Percentiles rank a stretch among this genome's conserved stretches.
Conservation (phyloP, 2,888 invertebrate genomes). For the Drepanosiphum platanoidis region DNA sequence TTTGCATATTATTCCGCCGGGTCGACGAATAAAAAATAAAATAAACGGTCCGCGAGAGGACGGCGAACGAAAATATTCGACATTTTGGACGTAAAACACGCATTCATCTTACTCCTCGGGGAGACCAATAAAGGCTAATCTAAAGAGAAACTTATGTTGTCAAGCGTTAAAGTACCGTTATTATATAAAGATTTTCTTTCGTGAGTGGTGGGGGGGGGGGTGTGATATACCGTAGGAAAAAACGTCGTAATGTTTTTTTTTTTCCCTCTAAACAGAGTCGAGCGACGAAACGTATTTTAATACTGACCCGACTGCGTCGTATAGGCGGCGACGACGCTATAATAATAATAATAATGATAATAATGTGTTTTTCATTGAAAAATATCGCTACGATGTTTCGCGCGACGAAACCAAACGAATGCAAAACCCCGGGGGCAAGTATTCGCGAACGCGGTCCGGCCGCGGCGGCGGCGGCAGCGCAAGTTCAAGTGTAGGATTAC, state of each 20-base stretch:
- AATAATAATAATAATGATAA: too few relatives aligned
- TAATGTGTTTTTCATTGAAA: conserved; percentile 7
- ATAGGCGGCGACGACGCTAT: not conserved
- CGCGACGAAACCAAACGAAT: not conserved
- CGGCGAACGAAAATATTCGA: not conserved
- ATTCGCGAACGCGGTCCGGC: not conserved
- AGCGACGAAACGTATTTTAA: not conserved
- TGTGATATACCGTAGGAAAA: conserved; percentile 8
- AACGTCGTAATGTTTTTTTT: conserved; percentile 19
- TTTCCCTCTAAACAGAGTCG: not conserved
- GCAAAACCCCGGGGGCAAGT: not conserved
- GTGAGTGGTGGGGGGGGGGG: too few relatives aligned
- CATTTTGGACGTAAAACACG: not conserved
- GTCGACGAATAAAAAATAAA: not conserved
- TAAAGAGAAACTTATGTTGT: conserved; percentile 33
- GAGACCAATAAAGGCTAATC: conserved; percentile 31
- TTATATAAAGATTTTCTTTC: conserved; percentile 33
- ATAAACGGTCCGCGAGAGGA: not conserved
- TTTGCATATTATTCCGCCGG: too few relatives aligned
- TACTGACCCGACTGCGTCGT: not conserved
- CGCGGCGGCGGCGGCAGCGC: too few relatives aligned
- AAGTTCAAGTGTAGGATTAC: not conserved
- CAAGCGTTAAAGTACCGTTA: conserved; percentile 39
- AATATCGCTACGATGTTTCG: not conserved
- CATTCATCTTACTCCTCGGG: not conserved